Evolutionary conservation across 2,888 invertebrate species (phyloP).

Genomic region (Dysmachus trigonus): DNA sequence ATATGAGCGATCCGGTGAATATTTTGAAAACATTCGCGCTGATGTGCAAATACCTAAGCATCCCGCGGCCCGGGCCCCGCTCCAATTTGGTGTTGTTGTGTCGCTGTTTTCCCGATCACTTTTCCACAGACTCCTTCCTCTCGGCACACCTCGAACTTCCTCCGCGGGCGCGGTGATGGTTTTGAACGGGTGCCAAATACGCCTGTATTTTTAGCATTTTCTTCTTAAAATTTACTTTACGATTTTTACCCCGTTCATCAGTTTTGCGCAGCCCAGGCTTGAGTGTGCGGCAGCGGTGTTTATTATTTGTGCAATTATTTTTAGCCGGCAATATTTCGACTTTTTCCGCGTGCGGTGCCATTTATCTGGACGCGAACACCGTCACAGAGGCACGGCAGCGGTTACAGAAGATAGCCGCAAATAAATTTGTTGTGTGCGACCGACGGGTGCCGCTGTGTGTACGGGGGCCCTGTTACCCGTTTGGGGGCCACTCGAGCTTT

Average conservation of each 20-base stretch:
- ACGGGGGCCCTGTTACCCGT: background rate
- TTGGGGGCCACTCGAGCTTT: background rate
- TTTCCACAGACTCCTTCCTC: background rate
- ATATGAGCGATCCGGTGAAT: slow-evolving; percentile 10
- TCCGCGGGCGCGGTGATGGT: background rate
- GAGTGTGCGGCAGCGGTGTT: background rate
- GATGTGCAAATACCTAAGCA: slow-evolving; percentile 12
- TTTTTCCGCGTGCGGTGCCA: slow-evolving; percentile 27
- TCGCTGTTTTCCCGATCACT: background rate
- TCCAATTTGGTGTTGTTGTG: background rate
- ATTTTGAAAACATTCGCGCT: slow-evolving; percentile 36
- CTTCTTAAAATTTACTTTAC: slow-evolving; percentile 34
- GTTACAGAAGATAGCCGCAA: background rate
- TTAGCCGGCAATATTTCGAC: slow-evolving; percentile 19
- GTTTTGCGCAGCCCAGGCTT: background rate
- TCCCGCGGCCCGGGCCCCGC: background rate
- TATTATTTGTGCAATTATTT: slow-evolving; percentile 30
- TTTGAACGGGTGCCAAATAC: slow-evolving; percentile 36
- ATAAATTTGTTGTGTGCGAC: background rate
- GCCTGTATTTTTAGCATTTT: slow-evolving; percentile 34
- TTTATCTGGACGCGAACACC: slow-evolving; percentile 16
- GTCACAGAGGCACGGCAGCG: background rate
- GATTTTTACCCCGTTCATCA: slow-evolving; percentile 14
- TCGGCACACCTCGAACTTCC: background rate
- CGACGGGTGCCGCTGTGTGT: background rate